Percentiles rank a stretch among this genome's conserved stretches.
These are phyloP conservation scores for Paramuricea clavata DNA, from an alignment of 92 coral and sea anemone species.

Conservation along the genomic window DNA sequence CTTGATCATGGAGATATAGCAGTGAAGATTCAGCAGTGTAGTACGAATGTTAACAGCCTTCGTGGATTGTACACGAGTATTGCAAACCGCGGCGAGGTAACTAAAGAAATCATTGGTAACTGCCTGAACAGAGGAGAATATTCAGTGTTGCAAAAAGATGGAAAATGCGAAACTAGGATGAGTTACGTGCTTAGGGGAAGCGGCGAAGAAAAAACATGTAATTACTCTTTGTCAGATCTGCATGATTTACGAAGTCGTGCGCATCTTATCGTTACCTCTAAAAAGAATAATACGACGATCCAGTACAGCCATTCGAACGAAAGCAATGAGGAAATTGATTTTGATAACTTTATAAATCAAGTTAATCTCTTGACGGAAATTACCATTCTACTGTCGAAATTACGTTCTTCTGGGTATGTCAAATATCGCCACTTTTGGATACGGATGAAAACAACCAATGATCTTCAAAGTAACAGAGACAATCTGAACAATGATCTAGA, in stretches of 20 bases:
- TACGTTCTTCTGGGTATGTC: slow-evolving; percentile 73
- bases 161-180: slow-evolving; percentile 44
- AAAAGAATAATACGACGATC: slow-evolving; percentile 25
- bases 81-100: slow-evolving; percentile 79
- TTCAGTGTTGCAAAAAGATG: slow-evolving; percentile 33
- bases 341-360: slow-evolving; percentile 64
- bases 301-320: not conserved
- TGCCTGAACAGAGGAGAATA: slow-evolving; percentile 58
- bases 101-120: slow-evolving; percentile 70
- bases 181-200: slow-evolving; percentile 36
- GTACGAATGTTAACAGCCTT: slow-evolving; percentile 69
- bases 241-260: slow-evolving; percentile 83
- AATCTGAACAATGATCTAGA: slow-evolving; percentile 4
- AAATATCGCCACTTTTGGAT: slow-evolving; percentile 53
- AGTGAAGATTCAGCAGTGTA: slow-evolving; percentile 58
- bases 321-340: slow-evolving; percentile 28
- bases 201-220: slow-evolving; percentile 29
- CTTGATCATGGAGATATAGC: slow-evolving; percentile 3
- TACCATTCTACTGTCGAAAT: slow-evolving; percentile 47
- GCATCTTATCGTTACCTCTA: slow-evolving; percentile 70
- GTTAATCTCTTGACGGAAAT: slow-evolving; percentile 73
- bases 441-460: slow-evolving; percentile 40
- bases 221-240: slow-evolving; percentile 57
- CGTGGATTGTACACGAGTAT: slow-evolving; percentile 66
- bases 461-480: slow-evolving; percentile 41